Percentiles rank a stretch among this genome's conserved stretches.
Conservation (phyloP, 2,113 vertebrate genomes). For the Mandrillus leucophaeus region DNA sequence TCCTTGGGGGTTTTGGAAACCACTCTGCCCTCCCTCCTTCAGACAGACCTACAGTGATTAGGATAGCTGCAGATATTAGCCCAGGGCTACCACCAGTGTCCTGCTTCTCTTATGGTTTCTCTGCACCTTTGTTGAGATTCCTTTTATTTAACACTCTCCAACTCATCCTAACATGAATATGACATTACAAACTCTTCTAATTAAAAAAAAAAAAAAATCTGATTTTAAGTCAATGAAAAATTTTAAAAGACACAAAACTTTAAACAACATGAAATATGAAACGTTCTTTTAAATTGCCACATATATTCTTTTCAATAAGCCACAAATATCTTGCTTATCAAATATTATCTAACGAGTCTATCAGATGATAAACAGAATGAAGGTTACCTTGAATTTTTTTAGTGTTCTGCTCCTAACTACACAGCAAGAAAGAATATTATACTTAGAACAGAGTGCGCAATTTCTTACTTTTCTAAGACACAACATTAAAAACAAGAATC, state of each 20-base stretch:
- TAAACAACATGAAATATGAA: neutral
- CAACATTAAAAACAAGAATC: neutral
- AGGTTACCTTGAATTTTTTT: neutral
- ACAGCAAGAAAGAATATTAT: neutral
- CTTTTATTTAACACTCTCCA: neutral
- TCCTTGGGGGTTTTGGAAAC: neutral
- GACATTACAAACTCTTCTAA: neutral
- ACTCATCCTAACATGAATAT: neutral
- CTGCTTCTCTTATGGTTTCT: neutral
- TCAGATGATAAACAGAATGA: neutral
- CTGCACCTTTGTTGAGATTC: neutral
- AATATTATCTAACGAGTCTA: neutral
- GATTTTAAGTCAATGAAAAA: neutral
- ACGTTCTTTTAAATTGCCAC: neutral
- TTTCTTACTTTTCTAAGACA: neutral
- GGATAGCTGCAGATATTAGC: neutral
- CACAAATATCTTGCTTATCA: neutral
- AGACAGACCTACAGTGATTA: neutral
- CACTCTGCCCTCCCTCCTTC: neutral
- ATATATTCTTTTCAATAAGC: neutral
- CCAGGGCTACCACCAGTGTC: too few relatives aligned
- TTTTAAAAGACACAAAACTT: neutral
- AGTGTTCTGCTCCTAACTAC: neutral
- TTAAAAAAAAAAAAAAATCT: neutral
- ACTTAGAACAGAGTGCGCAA: neutral